These are phyloP conservation scores for Sclerodermus sp. DNA, from an alignment of 2,888 invertebrate genomes.

Conservation along the genomic window DNA sequence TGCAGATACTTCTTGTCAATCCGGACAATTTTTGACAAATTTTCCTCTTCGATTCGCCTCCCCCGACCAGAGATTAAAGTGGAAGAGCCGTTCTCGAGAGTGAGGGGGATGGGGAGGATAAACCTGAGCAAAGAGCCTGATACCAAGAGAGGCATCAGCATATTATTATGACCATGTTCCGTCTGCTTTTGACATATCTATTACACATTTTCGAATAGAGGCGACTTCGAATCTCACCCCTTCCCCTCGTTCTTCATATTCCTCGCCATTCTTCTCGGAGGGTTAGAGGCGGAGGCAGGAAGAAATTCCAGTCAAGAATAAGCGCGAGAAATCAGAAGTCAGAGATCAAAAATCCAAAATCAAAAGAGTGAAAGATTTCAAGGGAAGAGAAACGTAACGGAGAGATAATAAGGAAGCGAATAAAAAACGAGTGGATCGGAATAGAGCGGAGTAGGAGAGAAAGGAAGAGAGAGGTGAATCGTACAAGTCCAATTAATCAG, in stretches of 20 bases:
- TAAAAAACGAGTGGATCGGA: neutral
- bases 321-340: no score
- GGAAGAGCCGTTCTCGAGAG: constrained; percentile 2
- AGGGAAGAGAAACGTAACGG: constrained; percentile 9
- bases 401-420: constrained; percentile 3
- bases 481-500: constrained; percentile 54
- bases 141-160: constrained; percentile 35
- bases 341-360: no score
- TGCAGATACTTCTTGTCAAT: no score
- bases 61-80: neutral
- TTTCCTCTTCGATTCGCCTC: no score
- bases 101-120: constrained; percentile 8
- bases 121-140: neutral
- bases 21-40: no score
- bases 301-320: no score
- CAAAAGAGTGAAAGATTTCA: neutral
- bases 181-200: constrained; percentile 56
- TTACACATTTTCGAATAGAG: constrained; percentile 53
- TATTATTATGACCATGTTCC: constrained; percentile 52
- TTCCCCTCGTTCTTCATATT: constrained; percentile 1
- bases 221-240: constrained; percentile 42
- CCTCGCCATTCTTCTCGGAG: constrained; percentile 6
- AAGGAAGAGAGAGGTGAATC: constrained; percentile 18
- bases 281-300: constrained; percentile 8
- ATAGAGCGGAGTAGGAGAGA: constrained; percentile 12